phyloP scores from a whole-genome alignment of 2,113 vertebrate genomes.

The Asarcornis scutulata region DNA sequence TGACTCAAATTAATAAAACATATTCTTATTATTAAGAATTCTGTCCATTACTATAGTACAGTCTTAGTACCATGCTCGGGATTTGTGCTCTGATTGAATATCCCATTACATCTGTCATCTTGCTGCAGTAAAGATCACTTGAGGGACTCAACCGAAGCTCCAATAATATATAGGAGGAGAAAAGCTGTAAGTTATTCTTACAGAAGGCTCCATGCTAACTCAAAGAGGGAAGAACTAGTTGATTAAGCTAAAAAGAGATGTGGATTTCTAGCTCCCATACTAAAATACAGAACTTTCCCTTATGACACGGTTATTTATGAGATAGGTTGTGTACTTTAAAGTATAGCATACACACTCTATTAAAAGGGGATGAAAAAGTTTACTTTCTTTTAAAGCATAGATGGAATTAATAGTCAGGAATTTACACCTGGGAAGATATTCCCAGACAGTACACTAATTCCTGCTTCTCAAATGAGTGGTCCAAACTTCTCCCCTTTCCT shows the following conservation, averaged over 20 bases:
- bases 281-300: background rate
- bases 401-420: background rate
- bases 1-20: background rate
- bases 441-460: background rate
- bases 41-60: background rate
- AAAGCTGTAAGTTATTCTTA: background rate
- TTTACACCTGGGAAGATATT: background rate
- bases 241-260: background rate
- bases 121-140: background rate
- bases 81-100: background rate
- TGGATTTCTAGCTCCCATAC: background rate
- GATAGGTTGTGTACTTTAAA: background rate
- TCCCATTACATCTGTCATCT: background rate
- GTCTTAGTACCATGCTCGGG: background rate
- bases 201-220: background rate
- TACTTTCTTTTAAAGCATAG: background rate
- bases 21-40: background rate
- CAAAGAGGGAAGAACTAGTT: background rate
- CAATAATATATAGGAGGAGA: background rate
- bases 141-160: background rate
- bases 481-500: background rate
- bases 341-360: background rate
- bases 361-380: background rate
- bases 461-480: background rate
- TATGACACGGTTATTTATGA: background rate